Evolutionary conservation across 2,888 invertebrate genomes (phyloP).

Genomic region (Cataglyphis livida): DNA sequence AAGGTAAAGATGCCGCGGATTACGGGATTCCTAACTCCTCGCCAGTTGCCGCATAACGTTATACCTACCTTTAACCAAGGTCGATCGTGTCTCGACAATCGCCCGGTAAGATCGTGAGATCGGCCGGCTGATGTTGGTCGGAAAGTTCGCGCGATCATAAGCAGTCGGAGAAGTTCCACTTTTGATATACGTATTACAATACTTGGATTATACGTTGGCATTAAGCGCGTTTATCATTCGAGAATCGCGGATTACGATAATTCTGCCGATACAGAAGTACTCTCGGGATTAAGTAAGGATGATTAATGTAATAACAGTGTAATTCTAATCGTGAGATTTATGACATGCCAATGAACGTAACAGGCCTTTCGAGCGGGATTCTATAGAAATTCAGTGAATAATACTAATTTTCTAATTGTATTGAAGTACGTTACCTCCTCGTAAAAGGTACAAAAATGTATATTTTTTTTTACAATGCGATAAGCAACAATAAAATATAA

Average conservation of each 20-base stretch:
- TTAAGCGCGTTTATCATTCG: conserved; percentile 46
- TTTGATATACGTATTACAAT: conserved; percentile 53
- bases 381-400: conserved; percentile 18
- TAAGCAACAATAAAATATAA: not conserved
- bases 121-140: conserved; percentile 67
- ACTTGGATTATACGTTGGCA: conserved; percentile 43
- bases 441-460: not conserved
- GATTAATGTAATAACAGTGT: conserved; percentile 50
- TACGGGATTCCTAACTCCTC: conserved; percentile 73
- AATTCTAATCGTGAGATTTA: conserved; percentile 50
- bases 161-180: conserved; percentile 45
- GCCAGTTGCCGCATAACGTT: conserved; percentile 66
- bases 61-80: conserved; percentile 69
- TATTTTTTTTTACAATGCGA: not conserved
- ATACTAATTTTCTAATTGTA: conserved; percentile 30
- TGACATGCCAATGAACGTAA: conserved; percentile 36
- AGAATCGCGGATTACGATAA: conserved; percentile 51
- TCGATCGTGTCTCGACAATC: conserved; percentile 65
- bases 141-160: conserved; percentile 57
- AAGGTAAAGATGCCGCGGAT: conserved; percentile 76
- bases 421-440: not conserved
- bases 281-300: conserved; percentile 54
- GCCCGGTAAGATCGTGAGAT: conserved; percentile 66
- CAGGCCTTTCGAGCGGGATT: not conserved
- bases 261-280: conserved; percentile 49